Percentiles rank a stretch among this genome's conserved stretches.
These are phyloP conservation scores for Acrocyrtus sp. DNA, from an alignment of 2,888 invertebrate species.

Conservation along the genomic window DNA sequence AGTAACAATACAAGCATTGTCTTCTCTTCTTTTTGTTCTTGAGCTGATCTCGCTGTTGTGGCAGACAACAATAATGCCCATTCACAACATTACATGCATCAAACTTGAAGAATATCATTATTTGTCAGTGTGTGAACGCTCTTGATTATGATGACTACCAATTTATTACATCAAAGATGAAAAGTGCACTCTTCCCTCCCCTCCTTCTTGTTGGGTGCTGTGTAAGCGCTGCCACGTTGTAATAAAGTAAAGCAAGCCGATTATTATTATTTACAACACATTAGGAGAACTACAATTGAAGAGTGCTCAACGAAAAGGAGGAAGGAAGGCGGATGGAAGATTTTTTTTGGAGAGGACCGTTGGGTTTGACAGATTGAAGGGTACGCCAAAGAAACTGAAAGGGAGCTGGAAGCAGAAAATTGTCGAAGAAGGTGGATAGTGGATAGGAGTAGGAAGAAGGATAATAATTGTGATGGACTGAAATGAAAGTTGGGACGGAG, in stretches of 20 bases:
- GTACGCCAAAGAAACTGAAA: slow-evolving; percentile 16
- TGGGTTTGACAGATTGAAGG: slow-evolving; percentile 43
- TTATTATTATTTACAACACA: slow-evolving; percentile 17
- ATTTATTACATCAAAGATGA: slow-evolving; percentile 24
- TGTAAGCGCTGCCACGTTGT: slow-evolving; percentile 41
- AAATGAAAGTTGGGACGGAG: slow-evolving; percentile 11
- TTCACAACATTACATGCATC: background rate
- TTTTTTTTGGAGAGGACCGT: slow-evolving; percentile 18
- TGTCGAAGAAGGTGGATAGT: background rate
- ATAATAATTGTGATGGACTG: slow-evolving; percentile 14
- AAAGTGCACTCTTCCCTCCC: no score
- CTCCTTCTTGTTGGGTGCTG: background rate
- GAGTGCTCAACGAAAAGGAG: background rate
- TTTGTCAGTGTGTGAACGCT: background rate
- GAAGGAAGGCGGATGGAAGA: background rate
- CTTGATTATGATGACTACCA: slow-evolving; percentile 17
- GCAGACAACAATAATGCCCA: no score
- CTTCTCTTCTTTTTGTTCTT: background rate
- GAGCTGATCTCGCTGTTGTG: background rate
- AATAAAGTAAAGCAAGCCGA: slow-evolving; percentile 20
- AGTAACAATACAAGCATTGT: slow-evolving; percentile 14
- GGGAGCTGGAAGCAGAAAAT: background rate
- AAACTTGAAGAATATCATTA: background rate
- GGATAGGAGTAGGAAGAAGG: slow-evolving; percentile 1
- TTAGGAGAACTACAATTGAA: background rate